Percentiles rank a stretch among this genome's conserved stretches.
Evolutionary conservation across 2,888 invertebrate genomes (phyloP).

Genomic region (Lagria hirta): DNA sequence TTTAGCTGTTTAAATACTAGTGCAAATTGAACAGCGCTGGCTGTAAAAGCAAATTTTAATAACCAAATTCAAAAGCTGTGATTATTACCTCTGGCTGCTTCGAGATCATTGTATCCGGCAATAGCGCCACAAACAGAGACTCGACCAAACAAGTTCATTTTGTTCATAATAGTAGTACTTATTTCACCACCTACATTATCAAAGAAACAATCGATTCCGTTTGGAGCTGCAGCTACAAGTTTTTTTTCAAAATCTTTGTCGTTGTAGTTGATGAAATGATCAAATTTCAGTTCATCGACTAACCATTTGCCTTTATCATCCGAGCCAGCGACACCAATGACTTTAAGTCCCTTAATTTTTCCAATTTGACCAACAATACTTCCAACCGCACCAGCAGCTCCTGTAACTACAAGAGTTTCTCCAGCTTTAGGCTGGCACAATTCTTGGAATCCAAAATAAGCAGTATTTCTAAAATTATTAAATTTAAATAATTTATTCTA

Average conservation of each 20-base stretch:
- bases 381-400: slow-evolving; percentile 79
- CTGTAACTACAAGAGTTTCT: slow-evolving; percentile 71
- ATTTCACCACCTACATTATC: slow-evolving; percentile 77
- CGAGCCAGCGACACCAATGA: slow-evolving; percentile 70
- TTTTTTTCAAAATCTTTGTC: slow-evolving; percentile 57
- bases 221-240: slow-evolving; percentile 62
- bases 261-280: slow-evolving; percentile 72
- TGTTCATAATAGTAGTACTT: slow-evolving; percentile 61
- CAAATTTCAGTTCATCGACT: slow-evolving; percentile 65
- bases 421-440: slow-evolving; percentile 68
- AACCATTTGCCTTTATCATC: slow-evolving; percentile 69
- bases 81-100: slow-evolving; percentile 18
- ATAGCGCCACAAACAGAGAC: slow-evolving; percentile 71
- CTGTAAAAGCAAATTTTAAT: too few relatives aligned
- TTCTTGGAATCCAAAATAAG: slow-evolving; percentile 71
- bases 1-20: slow-evolving; percentile 32
- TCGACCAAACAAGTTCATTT: slow-evolving; percentile 66
- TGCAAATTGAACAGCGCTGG: slow-evolving; percentile 19
- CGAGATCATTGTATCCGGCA: slow-evolving; percentile 62
- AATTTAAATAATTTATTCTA: too few relatives aligned
- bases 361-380: slow-evolving; percentile 76
- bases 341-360: slow-evolving; percentile 67
- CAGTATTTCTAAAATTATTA: too few relatives aligned
- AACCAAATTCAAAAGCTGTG: too few relatives aligned
- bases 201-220: slow-evolving; percentile 73